These are phyloP conservation scores for Muscicapa striata DNA, from an alignment of 2,797 vertebrate species.

Conservation along the genomic window DNA sequence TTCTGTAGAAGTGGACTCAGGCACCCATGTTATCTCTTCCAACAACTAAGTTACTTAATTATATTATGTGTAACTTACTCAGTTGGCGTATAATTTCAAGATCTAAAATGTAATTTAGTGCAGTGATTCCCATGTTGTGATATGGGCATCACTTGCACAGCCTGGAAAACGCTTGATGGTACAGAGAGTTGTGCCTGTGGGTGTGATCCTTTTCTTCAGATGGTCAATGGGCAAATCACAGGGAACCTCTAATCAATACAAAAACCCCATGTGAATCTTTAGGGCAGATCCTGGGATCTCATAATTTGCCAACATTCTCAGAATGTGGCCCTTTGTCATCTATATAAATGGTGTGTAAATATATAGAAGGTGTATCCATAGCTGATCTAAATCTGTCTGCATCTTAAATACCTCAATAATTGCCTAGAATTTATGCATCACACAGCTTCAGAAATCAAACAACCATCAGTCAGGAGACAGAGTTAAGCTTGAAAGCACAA, in stretches of 20 bases:
- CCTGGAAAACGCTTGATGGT: neutral
- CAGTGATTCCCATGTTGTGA: neutral
- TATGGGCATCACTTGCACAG: neutral
- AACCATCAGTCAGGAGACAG: neutral
- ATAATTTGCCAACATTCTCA: neutral
- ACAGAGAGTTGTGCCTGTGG: neutral
- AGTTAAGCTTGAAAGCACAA: neutral
- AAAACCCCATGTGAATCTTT: neutral
- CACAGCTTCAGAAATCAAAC: conserved; percentile 4
- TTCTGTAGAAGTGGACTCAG: neutral
- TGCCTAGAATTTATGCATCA: neutral
- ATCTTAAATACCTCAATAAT: neutral
- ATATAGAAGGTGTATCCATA: neutral
- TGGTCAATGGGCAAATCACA: neutral
- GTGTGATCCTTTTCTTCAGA: rapidly evolving
- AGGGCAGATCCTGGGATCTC: neutral
- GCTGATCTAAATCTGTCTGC: neutral
- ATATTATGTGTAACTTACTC: neutral
- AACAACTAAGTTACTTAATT: too few species aligned
- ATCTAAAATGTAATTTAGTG: neutral
- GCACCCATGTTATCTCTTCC: neutral
- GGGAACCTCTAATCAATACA: neutral
- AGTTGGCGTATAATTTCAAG: neutral
- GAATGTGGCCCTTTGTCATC: neutral
- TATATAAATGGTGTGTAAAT: neutral